Percentiles rank a stretch among this genome's conserved stretches.
phyloP scores from a whole-genome alignment of 2,888 invertebrate species.

The Drosophila trichaetosa region DNA sequence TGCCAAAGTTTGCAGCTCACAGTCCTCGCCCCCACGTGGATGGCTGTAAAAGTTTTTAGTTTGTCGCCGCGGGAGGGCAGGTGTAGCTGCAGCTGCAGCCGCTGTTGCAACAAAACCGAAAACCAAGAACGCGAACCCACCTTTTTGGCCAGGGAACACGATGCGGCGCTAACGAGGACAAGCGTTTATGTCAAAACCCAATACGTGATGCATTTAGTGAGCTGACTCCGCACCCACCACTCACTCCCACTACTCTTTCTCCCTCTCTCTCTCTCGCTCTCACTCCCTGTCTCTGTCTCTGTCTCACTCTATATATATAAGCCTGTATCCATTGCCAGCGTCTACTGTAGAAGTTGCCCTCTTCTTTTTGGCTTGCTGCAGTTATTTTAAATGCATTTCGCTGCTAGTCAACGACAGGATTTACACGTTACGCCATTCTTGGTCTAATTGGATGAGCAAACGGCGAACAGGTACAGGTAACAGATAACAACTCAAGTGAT shows the following conservation, averaged over 20 bases:
- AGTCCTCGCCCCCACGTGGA: slow-evolving; percentile 24
- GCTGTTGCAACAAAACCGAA: slow-evolving; percentile 30
- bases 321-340: neutral
- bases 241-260: neutral
- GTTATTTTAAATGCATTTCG: slow-evolving; percentile 73
- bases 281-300: neutral
- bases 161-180: slow-evolving; percentile 81
- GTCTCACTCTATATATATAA: slow-evolving; percentile 1
- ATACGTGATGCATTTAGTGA: slow-evolving; percentile 80
- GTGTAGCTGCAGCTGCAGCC: slow-evolving; percentile 39
- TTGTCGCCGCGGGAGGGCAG: slow-evolving; percentile 67
- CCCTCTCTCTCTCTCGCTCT: slow-evolving; percentile 1
- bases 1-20: slow-evolving; percentile 21
- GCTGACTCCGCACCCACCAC: slow-evolving; percentile 10
- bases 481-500: slow-evolving; percentile 36
- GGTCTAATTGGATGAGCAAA: slow-evolving; percentile 75
- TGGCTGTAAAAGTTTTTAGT: slow-evolving; percentile 64
- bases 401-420: slow-evolving; percentile 63
- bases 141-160: slow-evolving; percentile 62
- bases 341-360: slow-evolving; percentile 12
- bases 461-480: slow-evolving; percentile 30
- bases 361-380: slow-evolving; percentile 20
- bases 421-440: slow-evolving; percentile 78
- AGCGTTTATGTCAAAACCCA: slow-evolving; percentile 82
- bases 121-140: slow-evolving; percentile 10